phyloP scores from a whole-genome alignment of 92 coral and sea anemone genomes.

The Micromussa lordhowensis region DNA sequence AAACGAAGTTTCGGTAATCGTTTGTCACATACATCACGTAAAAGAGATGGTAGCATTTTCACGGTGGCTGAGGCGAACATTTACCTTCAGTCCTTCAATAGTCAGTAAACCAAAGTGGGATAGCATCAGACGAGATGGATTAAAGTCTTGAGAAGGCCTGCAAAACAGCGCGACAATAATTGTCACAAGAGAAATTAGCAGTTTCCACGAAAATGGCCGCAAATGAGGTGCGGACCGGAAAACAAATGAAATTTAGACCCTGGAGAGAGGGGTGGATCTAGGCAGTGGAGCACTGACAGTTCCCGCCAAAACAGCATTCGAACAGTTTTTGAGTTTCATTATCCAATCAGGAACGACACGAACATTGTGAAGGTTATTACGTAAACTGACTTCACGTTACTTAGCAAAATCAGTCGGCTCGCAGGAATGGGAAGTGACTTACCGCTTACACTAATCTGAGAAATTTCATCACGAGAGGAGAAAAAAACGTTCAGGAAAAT shows the following conservation, averaged over 20 bases:
- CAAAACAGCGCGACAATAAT: neutral
- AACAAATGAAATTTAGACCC: neutral
- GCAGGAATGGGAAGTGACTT: no score
- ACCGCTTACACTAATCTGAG: no score
- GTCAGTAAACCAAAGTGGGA: constrained; percentile 90
- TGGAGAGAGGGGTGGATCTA: neutral
- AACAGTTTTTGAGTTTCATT: neutral
- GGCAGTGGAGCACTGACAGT: neutral
- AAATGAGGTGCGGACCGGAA: neutral
- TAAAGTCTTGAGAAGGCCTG: constrained; percentile 84
- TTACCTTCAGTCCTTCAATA: constrained; percentile 83
- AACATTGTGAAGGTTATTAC: neutral
- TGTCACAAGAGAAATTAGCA: neutral
- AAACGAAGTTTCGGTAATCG: no score
- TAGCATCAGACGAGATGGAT: constrained; percentile 85
- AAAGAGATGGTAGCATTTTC: neutral
- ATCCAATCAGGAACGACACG: neutral
- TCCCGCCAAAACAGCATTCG: neutral
- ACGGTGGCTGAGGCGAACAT: neutral
- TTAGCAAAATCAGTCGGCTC: no score
- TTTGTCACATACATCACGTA: no score
- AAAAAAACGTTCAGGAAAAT: no score
- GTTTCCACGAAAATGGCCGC: neutral
- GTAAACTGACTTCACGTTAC: no score
- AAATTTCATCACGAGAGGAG: no score